These are phyloP conservation scores for Ptychodera flava DNA, from an alignment of 35 echinoderm and acorn worm species.

Conservation along the genomic window DNA sequence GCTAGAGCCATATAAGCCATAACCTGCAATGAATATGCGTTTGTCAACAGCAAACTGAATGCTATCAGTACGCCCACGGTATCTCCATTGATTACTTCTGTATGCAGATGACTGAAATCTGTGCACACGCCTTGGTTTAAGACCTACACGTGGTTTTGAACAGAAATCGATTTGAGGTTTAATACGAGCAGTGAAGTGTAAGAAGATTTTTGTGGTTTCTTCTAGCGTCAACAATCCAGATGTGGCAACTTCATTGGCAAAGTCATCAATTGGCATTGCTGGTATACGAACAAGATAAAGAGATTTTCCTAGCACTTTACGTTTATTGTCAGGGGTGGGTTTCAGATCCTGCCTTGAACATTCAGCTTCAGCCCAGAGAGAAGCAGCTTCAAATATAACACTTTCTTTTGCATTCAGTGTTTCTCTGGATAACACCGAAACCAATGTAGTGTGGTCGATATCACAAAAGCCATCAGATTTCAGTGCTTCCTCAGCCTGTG, in stretches of 20 bases:
- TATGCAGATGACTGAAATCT: slow-evolving; percentile 94
- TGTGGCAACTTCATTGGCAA: slow-evolving; percentile 83
- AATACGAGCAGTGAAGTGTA: slow-evolving; percentile 68
- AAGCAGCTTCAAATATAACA: slow-evolving; percentile 84
- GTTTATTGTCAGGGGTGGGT: slow-evolving; percentile 67
- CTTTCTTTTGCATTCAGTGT: slow-evolving; percentile 94
- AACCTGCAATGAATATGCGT: slow-evolving; percentile 93
- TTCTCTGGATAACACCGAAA: slow-evolving; percentile 75
- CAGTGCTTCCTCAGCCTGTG: slow-evolving; percentile 87
- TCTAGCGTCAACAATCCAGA: slow-evolving; percentile 74
- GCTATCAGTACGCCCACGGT: slow-evolving; percentile 91
- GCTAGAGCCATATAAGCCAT: slow-evolving; percentile 90
- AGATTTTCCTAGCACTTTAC: slow-evolving; percentile 73
- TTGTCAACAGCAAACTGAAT: slow-evolving; percentile 98
- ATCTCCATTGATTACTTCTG: slow-evolving; percentile 97
- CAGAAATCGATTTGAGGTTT: slow-evolving; percentile 86
- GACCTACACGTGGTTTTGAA: slow-evolving; percentile 55
- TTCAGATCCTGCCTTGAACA: slow-evolving; percentile 55
- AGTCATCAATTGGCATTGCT: slow-evolving; percentile 82
- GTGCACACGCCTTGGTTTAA: slow-evolving; percentile 76
- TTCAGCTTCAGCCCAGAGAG: slow-evolving; percentile 76
- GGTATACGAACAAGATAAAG: slow-evolving; percentile 85
- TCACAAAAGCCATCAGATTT: slow-evolving; percentile 91
- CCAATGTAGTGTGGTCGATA: slow-evolving; percentile 72
- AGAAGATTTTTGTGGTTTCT: slow-evolving; percentile 90